Evolutionary conservation across 1,140 invertebrate genomes (phyloP).

Genomic region (Sogatella furcifera): DNA sequence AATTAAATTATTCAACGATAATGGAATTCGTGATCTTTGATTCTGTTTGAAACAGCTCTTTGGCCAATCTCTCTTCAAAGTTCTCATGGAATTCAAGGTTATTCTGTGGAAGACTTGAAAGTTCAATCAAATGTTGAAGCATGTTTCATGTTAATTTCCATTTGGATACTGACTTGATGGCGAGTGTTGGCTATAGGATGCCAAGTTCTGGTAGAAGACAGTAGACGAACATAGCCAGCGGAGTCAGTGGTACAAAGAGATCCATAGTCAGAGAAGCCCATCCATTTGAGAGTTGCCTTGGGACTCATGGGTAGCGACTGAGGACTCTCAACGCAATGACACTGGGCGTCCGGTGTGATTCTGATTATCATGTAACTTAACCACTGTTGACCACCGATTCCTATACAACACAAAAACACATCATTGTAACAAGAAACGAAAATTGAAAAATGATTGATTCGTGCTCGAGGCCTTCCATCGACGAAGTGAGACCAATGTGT

Average conservation of each 20-base stretch:
- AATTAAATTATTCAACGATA: too few relatives aligned
- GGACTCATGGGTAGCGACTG: neutral
- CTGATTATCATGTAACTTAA: neutral
- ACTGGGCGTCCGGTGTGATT: neutral
- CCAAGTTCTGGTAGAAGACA: neutral
- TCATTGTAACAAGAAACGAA: neutral
- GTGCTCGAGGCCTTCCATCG: too few relatives aligned
- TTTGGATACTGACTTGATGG: neutral
- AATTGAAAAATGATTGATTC: neutral
- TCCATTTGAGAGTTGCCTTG: neutral
- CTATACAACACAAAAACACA: neutral
- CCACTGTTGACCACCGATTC: neutral
- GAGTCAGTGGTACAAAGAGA: neutral
- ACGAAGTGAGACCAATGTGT: too few relatives aligned
- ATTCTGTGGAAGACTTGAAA: too few relatives aligned
- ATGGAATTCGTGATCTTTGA: too few relatives aligned
- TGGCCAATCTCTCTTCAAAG: too few relatives aligned
- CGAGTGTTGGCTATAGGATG: neutral
- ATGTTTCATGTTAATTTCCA: too few relatives aligned
- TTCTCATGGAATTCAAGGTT: too few relatives aligned
- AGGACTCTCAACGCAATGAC: neutral
- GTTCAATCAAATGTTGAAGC: too few relatives aligned
- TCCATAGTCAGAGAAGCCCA: neutral
- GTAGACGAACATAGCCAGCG: neutral
- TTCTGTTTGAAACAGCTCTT: too few relatives aligned